Evolutionary conservation across 2,797 vertebrate species (phyloP).

Genomic region (Sciurus carolinensis): DNA sequence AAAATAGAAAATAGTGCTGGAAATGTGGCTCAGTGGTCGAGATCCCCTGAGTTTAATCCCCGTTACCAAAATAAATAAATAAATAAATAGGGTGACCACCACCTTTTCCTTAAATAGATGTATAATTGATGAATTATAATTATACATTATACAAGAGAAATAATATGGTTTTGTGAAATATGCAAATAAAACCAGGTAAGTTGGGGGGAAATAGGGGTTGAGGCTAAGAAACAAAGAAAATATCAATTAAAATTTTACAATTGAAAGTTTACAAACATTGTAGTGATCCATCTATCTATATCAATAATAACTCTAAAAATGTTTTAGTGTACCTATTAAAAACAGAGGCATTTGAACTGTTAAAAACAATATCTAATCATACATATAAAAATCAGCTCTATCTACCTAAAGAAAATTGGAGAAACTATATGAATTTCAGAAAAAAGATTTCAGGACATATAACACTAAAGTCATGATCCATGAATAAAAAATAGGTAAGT

Average conservation of each 20-base stretch:
- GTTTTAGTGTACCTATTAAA: not conserved
- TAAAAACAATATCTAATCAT: not conserved
- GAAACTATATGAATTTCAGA: not conserved
- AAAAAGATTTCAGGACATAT: not conserved
- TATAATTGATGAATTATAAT: not conserved
- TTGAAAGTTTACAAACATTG: not conserved
- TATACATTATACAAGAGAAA: not conserved
- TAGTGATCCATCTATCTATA: not conserved
- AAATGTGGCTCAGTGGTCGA: too few species aligned
- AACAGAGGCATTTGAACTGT: not conserved
- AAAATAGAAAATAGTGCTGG: too few species aligned
- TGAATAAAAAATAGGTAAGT: not conserved
- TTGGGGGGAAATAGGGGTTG: not conserved
- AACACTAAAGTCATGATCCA: not conserved
- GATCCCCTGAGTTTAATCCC: too few species aligned
- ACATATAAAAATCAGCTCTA: too few species aligned
- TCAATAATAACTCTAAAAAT: too few species aligned
- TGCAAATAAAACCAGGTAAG: not conserved
- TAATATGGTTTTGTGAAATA: not conserved
- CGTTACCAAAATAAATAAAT: too few species aligned
- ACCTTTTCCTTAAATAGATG: not conserved
- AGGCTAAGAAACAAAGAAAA: not conserved
- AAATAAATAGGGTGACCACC: not conserved
- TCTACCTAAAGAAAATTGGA: not conserved
- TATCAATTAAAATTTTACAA: not conserved